Base-by-base conservation (phyloP, 2,888 invertebrate species). In the Zaprionus obscuricornis region DNA sequence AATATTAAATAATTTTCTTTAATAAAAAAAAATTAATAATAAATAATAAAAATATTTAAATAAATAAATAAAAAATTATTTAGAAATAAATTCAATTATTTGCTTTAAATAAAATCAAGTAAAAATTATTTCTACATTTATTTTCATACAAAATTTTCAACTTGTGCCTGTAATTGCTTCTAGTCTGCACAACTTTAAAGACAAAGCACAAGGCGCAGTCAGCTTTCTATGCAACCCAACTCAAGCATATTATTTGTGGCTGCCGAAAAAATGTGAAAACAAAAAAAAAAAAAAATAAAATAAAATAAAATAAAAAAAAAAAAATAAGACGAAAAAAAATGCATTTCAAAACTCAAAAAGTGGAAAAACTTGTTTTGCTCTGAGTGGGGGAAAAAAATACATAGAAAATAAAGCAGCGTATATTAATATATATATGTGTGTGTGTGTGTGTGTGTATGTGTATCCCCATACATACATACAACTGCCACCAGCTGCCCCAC, bases 361-460 rank as follows among this genome's bases (percentile, higher is more conserved):
- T 63, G 59, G 45, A 66, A 79, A 69, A 81, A 77, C 65, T 81
- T 66, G 63, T 47, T 60, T 59, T 57, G 69, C 69, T 57, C 49
- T 33, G 31, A 78, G 73, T 73, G 57, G 31, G 36, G 43, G 16
- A 16, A 31, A 54, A 55, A 40, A 46, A 39, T 18, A n/a, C n/a
- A n/a, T 51, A 43, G 36, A 63, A 49, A 71, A 37, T 37, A 40
- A 59, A 63, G 33, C 71, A 65, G 36, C 37, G 60, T 69, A 68
- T 66, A 62, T 63, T 57, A 54, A 68, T 73, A 59, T 34, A 46
- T 54, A 49, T 46, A 10, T 47, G 37, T 47, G 26, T 49, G 43
- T 34, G 27, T 42, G 36, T 62, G 49, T 57, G 29, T 45, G 29
- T 59, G 40, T 60, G 26, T 54, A 51, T 46, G 50, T 51, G 47